A percentile compares a stretch with the other conserved stretches of the same genome.
phyloP scores from a whole-genome alignment of 1,140 invertebrate species.

The Tetragonula clypearis region DNA sequence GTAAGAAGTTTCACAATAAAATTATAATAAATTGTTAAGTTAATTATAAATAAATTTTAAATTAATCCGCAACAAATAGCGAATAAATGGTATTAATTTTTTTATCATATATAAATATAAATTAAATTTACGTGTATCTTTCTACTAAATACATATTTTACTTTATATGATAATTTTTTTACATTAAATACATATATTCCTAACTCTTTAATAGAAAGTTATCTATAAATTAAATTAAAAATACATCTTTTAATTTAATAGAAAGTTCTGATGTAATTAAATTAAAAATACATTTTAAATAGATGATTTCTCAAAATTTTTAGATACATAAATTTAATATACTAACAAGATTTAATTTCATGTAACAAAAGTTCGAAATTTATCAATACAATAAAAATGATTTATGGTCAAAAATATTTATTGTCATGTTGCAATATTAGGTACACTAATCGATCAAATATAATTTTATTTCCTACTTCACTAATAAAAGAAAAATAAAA shows the following conservation, averaged over 20 bases:
- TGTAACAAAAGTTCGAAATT: too few species aligned
- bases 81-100: neutral
- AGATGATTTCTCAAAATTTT: neutral
- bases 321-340: neutral
- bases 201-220: too few species aligned
- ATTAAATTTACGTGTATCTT: neutral
- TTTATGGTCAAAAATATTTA: neutral
- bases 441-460: neutral
- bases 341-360: neutral
- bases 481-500: neutral
- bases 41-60: neutral
- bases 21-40: neutral
- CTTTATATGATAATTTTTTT: too few species aligned
- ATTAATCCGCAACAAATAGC: neutral
- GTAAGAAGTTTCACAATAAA: neutral
- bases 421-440: neutral
- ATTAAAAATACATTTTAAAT: neutral
- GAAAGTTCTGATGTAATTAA: too few species aligned
- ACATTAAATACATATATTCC: too few species aligned
- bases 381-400: neutral
- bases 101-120: neutral
- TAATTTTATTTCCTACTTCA: neutral
- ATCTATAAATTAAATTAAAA: neutral
- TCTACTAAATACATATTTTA: neutral
- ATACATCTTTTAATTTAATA: neutral